phyloP scores from a whole-genome alignment of 2,113 vertebrate genomes.

The Cyanoderma ruficeps region DNA sequence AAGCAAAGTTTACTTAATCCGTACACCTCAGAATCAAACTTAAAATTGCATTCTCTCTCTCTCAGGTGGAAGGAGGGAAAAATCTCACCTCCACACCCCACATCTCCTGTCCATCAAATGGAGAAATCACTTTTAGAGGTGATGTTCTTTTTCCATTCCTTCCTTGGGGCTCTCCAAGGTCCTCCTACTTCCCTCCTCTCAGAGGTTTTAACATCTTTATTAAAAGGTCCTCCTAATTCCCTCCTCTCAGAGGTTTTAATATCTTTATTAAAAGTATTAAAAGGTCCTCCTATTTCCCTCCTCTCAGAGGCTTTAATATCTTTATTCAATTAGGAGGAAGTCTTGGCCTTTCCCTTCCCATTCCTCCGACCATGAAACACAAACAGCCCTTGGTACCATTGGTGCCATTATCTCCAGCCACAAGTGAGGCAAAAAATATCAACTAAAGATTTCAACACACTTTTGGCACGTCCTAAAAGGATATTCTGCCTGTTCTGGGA shows the following conservation, averaged over 20 bases:
- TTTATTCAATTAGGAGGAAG: background rate
- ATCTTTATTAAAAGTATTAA: background rate
- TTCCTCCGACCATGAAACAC: background rate
- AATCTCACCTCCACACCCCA: background rate
- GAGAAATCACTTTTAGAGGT: background rate
- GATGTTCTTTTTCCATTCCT: background rate
- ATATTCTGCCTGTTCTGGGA: background rate
- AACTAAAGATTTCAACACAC: background rate
- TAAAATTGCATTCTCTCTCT: background rate
- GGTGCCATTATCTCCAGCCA: background rate
- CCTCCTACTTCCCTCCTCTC: background rate
- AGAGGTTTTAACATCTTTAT: background rate
- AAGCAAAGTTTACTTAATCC: background rate
- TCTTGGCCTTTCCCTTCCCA: background rate
- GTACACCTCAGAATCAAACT: background rate
- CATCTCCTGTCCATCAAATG: background rate
- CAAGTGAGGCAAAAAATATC: background rate
- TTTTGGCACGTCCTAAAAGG: background rate
- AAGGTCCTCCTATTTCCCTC: background rate
- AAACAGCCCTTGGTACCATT: background rate
- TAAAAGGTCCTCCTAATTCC: background rate
- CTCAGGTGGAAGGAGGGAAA: background rate
- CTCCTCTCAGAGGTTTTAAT: background rate
- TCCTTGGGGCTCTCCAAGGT: background rate
- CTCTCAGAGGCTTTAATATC: background rate